Percentiles rank a stretch among this genome's conserved stretches.
These are phyloP conservation scores for Lasiurus cinereus DNA, from an alignment of 2,113 vertebrate genomes.

Conservation along the genomic window DNA sequence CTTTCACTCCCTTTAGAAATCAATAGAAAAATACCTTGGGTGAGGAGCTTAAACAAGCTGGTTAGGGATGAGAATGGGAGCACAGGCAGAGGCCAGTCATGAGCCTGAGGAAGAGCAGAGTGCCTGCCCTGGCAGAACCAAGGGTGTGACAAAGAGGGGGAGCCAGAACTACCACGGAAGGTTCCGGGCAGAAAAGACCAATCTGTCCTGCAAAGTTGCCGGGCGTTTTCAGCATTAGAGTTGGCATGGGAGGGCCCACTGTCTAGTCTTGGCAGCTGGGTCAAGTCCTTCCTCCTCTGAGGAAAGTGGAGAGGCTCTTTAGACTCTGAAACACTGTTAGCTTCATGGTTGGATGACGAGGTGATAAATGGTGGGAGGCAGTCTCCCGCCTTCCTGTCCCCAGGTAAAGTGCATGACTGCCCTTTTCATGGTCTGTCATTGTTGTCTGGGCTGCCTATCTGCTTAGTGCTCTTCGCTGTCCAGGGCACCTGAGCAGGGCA, in stretches of 20 bases:
- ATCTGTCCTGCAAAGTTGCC: fast-evolving
- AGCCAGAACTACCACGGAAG: neutral
- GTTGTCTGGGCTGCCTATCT: neutral
- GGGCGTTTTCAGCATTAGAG: neutral
- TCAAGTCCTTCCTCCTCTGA: neutral
- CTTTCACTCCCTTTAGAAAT: no score
- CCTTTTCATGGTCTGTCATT: neutral
- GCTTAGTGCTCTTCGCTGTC: no score
- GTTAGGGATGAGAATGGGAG: neutral
- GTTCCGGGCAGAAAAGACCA: fast-evolving
- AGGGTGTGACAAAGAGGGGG: neutral
- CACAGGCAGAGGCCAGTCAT: neutral
- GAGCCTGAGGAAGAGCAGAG: neutral
- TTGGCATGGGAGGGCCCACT: neutral
- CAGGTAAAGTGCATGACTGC: neutral
- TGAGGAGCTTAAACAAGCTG: neutral
- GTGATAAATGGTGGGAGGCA: neutral
- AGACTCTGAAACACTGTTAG: neutral
- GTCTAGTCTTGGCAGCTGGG: neutral
- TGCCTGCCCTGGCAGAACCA: neutral
- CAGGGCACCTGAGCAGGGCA: neutral
- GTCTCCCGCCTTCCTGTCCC: neutral
- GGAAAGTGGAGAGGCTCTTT: neutral
- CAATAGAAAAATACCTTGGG: no score
- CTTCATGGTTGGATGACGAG: neutral